Evolutionary conservation across 2,113 vertebrate species (phyloP).

Genomic region (Corythornis madagascariensis): DNA sequence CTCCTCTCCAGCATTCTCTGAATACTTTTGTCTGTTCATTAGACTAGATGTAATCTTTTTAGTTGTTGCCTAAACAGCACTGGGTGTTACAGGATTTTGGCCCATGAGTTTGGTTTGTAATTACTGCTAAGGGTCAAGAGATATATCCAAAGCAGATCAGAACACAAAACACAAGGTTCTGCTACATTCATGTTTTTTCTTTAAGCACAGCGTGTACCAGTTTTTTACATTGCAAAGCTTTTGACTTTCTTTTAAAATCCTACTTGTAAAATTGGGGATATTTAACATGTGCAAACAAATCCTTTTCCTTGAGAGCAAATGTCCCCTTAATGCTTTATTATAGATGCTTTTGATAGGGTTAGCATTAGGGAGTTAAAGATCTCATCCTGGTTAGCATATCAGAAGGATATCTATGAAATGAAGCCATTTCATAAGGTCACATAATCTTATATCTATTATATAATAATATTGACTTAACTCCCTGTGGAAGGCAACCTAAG

Average conservation of each 20-base stretch:
- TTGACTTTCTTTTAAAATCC: neutral
- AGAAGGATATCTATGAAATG: neutral
- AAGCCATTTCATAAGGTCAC: neutral
- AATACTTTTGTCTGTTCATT: neutral
- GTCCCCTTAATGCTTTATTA: neutral
- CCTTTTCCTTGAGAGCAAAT: neutral
- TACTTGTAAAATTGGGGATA: neutral
- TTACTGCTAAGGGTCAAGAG: neutral
- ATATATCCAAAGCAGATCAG: neutral
- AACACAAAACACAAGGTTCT: neutral
- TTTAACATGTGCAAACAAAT: neutral
- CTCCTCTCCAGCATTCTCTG: neutral
- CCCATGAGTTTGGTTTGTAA: neutral
- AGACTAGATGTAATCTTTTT: neutral
- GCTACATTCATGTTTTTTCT: neutral
- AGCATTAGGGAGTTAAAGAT: neutral
- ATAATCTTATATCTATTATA: neutral
- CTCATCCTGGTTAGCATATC: neutral
- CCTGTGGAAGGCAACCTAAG: neutral
- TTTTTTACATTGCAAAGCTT: neutral
- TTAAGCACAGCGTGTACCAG: fast-evolving
- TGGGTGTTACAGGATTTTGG: neutral
- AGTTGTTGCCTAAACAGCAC: neutral
- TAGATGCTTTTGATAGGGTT: neutral
- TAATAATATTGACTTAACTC: neutral